Conservation (phyloP, 2,113 vertebrate genomes). For the Antidorcas marsupialis region DNA sequence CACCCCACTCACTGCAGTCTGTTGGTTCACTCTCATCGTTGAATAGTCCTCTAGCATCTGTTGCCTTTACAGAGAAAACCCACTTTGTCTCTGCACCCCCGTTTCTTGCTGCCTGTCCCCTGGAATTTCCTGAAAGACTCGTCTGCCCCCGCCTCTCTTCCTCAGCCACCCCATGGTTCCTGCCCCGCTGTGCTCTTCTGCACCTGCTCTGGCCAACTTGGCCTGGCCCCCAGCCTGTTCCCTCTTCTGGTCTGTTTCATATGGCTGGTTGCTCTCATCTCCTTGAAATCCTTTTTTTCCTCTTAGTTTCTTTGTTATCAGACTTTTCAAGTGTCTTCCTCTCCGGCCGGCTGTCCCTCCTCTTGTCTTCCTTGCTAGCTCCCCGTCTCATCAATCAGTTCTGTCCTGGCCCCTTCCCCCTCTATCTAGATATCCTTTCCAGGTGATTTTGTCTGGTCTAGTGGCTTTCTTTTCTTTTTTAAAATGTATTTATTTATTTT, state of each 20-base stretch:
- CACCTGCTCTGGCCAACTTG: not conserved
- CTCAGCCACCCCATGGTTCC: not conserved
- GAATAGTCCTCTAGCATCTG: not conserved
- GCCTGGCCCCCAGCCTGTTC: not conserved
- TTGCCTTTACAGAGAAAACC: not conserved
- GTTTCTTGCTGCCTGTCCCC: not conserved
- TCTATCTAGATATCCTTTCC: not conserved
- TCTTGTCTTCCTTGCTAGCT: not conserved
- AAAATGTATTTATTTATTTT: not conserved
- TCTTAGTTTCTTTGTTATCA: too few species aligned
- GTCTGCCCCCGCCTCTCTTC: not conserved
- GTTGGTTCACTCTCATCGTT: not conserved
- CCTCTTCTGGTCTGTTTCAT: not conserved
- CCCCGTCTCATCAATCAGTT: not conserved
- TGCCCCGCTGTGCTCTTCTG: fast-evolving
- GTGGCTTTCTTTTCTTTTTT: not conserved
- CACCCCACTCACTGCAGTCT: fast-evolving
- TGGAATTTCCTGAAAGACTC: not conserved
- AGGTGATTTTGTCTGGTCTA: not conserved
- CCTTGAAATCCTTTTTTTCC: too few species aligned
- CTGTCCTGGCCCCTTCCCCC: not conserved
- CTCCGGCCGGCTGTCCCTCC: not conserved
- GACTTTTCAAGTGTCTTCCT: too few species aligned
- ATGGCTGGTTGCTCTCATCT: not conserved
- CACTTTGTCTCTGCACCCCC: not conserved